Evolutionary conservation across 2,797 vertebrate genomes (phyloP), one percentile per base, ranked within the genome.

Genomic region (Hemitrygon akajei): DNA sequence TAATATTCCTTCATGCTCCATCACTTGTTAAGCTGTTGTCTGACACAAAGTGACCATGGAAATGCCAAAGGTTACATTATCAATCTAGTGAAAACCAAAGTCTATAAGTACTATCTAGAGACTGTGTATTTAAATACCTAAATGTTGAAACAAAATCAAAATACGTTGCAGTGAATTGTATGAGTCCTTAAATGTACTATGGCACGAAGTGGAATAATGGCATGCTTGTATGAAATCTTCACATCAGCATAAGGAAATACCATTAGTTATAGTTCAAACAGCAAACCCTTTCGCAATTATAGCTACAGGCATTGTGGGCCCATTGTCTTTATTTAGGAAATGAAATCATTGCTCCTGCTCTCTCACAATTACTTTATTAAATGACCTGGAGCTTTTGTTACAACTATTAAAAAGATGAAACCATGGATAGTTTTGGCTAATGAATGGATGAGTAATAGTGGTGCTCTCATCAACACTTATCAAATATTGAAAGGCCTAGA

Each of bases 201-300:
- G 66, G 25, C 22, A 91, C 16, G 3, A 40, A 91, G 40, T 91
- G 89, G 60, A 73, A 71, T 73, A 34, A 40, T 91, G 89, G 37
- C 89, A n/a, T 73, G 69, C 91, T 75, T 20, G 34, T 93, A 93
- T 56, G 91, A 93, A 93, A 93, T 73, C 71, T 93, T 71, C 71
- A 93, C 30, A 71, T 76, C 91, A 93, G 40, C 91, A 93, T 75
- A 69, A 93, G 27, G 27, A 93, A 75, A 93, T 27, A 93, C 91
- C 91, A 93, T 93, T 93, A 93, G 91, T 93, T 93, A 27, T 76
- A 93, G 91, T 93, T 73, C 71, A 76, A 71, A 76, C 71, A 93
- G 76, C 73, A 47, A 93, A 93, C 22, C 71, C 27, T 75, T 93
- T 93, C 20, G 71, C n/a, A 93, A 56, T 76, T 93, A 93, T 58